Percentiles rank a stretch among this genome's conserved stretches.
phyloP scores from a whole-genome alignment of 53 echinoderm and acorn worm species.

The Paracentrotus lividus region DNA sequence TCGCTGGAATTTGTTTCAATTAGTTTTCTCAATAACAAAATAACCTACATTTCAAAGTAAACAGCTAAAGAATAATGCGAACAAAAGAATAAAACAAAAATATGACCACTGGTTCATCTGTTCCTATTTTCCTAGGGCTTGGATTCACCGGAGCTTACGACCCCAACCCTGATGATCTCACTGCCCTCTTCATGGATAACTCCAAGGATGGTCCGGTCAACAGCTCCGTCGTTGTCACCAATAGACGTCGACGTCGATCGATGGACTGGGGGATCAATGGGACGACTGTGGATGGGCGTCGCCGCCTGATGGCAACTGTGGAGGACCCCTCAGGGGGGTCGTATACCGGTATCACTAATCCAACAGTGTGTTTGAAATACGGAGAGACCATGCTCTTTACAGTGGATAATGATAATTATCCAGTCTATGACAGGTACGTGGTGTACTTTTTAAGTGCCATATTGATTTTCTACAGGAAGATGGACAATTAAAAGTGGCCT shows the following conservation, averaged over 20 bases:
- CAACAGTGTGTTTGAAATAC: constrained; percentile 93
- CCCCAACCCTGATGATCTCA: constrained; percentile 77
- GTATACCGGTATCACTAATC: constrained; percentile 87
- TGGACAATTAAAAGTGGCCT: too few relatives aligned
- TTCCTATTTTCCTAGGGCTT: constrained; percentile 61
- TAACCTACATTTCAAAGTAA: too few relatives aligned
- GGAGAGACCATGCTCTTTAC: constrained; percentile 97
- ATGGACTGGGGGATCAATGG: constrained; percentile 73
- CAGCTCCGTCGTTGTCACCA: background rate
- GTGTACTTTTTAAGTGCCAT: background rate
- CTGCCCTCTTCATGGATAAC: constrained; percentile 77
- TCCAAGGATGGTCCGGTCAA: constrained; percentile 79
- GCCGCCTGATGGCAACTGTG: constrained; percentile 79
- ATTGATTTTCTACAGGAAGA: too few relatives aligned
- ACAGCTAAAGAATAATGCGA: too few relatives aligned
- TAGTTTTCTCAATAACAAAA: too few relatives aligned
- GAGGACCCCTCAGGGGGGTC: constrained; percentile 72
- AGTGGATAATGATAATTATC: constrained; percentile 95
- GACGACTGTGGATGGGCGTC: constrained; percentile 57
- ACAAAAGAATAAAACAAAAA: too few relatives aligned
- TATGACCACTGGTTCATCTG: background rate
- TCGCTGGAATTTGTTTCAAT: too few relatives aligned
- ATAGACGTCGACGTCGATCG: constrained; percentile 65
- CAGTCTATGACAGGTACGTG: constrained; percentile 91
- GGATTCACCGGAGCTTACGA: constrained; percentile 92